Evolutionary conservation across 1,140 invertebrate genomes (phyloP).

Genomic region (Coelopa frigida): DNA sequence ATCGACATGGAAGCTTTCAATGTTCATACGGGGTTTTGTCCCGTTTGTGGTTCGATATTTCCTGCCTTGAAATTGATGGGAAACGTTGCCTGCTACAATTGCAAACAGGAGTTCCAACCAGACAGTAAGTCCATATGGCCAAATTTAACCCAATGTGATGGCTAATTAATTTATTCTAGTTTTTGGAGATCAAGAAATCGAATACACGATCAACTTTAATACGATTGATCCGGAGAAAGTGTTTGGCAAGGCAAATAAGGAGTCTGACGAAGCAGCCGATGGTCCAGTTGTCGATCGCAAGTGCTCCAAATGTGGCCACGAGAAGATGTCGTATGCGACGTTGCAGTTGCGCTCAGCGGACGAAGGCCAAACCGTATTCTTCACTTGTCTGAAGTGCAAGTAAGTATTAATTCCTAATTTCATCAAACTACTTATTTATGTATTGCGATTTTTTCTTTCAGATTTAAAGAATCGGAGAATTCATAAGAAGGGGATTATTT

Average conservation of each 20-base stretch:
- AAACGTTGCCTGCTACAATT: constrained; percentile 59
- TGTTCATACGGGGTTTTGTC: constrained; percentile 67
- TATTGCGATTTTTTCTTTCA: constrained; percentile 46
- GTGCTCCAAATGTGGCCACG: constrained; percentile 83
- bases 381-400: constrained; percentile 92
- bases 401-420: constrained; percentile 42
- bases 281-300: constrained; percentile 77
- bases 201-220: constrained; percentile 64
- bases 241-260: constrained; percentile 28
- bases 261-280: constrained; percentile 51
- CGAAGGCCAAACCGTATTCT: constrained; percentile 99
- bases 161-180: constrained; percentile 51
- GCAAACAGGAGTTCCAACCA: constrained; percentile 52
- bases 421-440: constrained; percentile 2
- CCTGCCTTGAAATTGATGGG: constrained; percentile 53
- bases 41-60: constrained; percentile 71
- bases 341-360: constrained; percentile 92
- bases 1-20: constrained; percentile 45
- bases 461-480: constrained; percentile 66
- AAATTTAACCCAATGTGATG: constrained; percentile 7
- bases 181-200: constrained; percentile 55
- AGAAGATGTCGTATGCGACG: constrained; percentile 91
- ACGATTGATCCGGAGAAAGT: constrained; percentile 47
- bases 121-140: constrained; percentile 48
- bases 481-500: no score